A percentile compares a stretch with the other conserved stretches of the same genome.
phyloP scores from a whole-genome alignment of 2,113 vertebrate genomes.

The Colistium nudipinnis region DNA sequence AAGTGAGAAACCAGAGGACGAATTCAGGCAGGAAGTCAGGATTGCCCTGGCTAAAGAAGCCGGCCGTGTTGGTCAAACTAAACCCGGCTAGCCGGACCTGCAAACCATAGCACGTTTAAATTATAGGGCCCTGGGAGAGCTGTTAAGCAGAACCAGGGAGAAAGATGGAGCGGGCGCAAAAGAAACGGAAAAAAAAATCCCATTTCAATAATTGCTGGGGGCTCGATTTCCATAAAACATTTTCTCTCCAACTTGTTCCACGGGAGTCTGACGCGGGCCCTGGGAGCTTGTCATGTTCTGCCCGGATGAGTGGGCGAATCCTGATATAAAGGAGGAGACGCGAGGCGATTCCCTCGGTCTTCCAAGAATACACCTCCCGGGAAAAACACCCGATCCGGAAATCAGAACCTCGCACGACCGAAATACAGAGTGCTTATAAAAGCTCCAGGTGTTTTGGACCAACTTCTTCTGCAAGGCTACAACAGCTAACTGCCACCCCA shows the following conservation, averaged over 20 bases:
- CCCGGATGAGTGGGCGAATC: conserved; percentile 37
- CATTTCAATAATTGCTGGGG: conserved; percentile 68
- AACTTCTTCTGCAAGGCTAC: conserved; percentile 20
- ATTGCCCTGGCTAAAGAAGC: conserved; percentile 62
- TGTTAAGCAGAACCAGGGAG: conserved; percentile 63
- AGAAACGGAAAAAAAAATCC: conserved; percentile 37
- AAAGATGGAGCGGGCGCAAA: conserved; percentile 9
- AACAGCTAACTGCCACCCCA: conserved; percentile 33
- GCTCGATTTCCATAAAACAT: conserved; percentile 73
- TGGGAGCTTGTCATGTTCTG: conserved; percentile 38
- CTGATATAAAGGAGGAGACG: conserved; percentile 36
- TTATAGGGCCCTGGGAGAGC: conserved; percentile 67
- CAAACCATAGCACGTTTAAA: conserved; percentile 77
- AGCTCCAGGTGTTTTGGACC: conserved; percentile 3
- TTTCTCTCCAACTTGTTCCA: conserved; percentile 55
- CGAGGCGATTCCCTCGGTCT: conserved; percentile 37
- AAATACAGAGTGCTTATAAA: conserved; percentile 32
- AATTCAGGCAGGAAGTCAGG: conserved; percentile 63
- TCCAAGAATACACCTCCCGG: conserved; percentile 46
- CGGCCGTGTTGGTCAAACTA: conserved; percentile 46
- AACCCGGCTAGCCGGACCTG: conserved; percentile 60
- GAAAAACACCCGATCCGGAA: conserved; percentile 58
- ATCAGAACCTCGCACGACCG: conserved; percentile 31
- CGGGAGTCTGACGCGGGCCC: conserved; percentile 58
- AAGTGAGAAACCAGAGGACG: conserved; percentile 59